Base-by-base conservation (phyloP, 2,888 invertebrate species). In the Allolobophora icterica region DNA sequence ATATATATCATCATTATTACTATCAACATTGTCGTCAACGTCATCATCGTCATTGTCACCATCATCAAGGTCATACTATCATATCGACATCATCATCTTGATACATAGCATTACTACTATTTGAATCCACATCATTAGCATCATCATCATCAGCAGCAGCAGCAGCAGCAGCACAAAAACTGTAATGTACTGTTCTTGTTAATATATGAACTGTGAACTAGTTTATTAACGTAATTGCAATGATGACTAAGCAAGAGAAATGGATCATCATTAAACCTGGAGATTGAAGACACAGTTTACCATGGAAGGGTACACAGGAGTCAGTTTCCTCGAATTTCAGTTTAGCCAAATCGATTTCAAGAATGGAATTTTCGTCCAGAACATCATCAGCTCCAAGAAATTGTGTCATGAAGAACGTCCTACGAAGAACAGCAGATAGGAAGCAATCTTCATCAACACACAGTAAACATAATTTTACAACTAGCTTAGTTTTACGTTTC, bases 361-460 rank as follows among this genome's bases (percentile, higher is more conserved):
- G 91, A 33, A 95, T 94, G 30, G 95, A 94, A 42, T 93, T 92
- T 40, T 93, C 93, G 34, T 94, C 94, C 71, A 95, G 92, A 91
- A 94, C 94, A 90, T 95, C 95, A 84, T 93, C 93, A 90, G 91
- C 91, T 89, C 92, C 92, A 89, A 93, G 93, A 93, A 94, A 94
- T 93, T 95, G 95, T 38, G 95, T 95, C 92, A 95, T 93, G 93
- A 93, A 95, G 91, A 95, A 94, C 45, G 94, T 94, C 92, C 95
- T 95, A 93, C 89, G 52, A 71, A 91, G 42, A 91, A 89, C 90
- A 90, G 34, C 11, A 89, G 30, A 89, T n/a, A 52, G 19, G 58
- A n/a, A 89, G 15, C 19, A 58, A 34, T 83, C 84, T 90, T 15
- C 33, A 21, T 34, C 5, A 89, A 24, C 24, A n/a, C n/a, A n/a